Percentiles rank a stretch among this genome's conserved stretches.
Evolutionary conservation across 1,140 invertebrate genomes (phyloP).

Genomic region (Hyles vespertilio): DNA sequence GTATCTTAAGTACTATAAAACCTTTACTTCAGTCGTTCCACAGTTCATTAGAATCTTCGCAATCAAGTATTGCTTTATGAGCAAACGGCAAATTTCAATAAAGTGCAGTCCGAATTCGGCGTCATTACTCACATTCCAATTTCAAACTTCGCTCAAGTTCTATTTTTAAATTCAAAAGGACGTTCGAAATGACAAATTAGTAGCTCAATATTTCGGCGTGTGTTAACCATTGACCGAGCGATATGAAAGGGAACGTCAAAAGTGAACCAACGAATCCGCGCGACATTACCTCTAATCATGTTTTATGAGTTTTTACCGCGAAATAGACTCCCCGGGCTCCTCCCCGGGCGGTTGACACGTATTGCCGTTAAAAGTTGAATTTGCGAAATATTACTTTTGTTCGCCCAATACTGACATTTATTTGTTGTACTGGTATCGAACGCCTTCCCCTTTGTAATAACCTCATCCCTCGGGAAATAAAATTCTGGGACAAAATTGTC

Average conservation of each 20-base stretch:
- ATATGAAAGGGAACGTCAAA: slow-evolving; percentile 41
- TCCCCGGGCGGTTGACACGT: slow-evolving; percentile 39
- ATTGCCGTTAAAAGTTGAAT: slow-evolving; percentile 51
- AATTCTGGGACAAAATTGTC: too few species aligned
- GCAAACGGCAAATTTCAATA: too few species aligned
- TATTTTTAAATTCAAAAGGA: too few species aligned
- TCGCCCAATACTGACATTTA: slow-evolving; percentile 27
- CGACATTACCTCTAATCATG: slow-evolving; percentile 56
- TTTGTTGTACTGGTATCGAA: not conserved
- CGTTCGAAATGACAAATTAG: too few species aligned
- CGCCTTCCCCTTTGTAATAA: too few species aligned
- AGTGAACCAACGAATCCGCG: slow-evolving; percentile 37
- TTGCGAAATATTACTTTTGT: slow-evolving; percentile 29
- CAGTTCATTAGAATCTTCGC: not conserved
- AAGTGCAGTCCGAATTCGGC: too few species aligned
- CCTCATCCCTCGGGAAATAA: too few species aligned
- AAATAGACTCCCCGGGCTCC: slow-evolving; percentile 35
- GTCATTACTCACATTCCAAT: too few species aligned
- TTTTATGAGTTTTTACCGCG: slow-evolving; percentile 54
- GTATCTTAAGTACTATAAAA: not conserved
- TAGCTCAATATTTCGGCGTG: too few species aligned
- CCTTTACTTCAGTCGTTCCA: not conserved
- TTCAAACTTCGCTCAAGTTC: too few species aligned
- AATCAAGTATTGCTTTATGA: too few species aligned
- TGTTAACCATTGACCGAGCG: too few species aligned